Conservation (phyloP, 2,797 vertebrate genomes). For the Otolemur crassicaudatus region DNA sequence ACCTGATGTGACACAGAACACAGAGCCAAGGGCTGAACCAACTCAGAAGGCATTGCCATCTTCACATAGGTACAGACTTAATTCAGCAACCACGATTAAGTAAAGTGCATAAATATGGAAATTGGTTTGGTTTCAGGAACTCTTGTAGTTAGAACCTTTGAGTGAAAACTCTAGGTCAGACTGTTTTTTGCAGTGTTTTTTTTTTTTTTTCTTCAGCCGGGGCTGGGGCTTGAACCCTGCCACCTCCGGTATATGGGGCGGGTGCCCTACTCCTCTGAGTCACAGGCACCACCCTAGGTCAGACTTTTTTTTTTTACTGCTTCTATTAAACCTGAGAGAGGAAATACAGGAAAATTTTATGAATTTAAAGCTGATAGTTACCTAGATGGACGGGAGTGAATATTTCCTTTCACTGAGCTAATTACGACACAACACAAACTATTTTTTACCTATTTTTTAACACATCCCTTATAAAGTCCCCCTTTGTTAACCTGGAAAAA, state of each 20-base stretch:
- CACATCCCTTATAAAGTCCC: not conserved
- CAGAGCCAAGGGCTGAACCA: slow-evolving; percentile 94
- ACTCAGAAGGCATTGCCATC: slow-evolving; percentile 96
- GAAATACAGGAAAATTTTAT: not conserved
- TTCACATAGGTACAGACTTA: slow-evolving; percentile 95
- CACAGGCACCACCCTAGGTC: no score
- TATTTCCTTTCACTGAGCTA: slow-evolving; percentile 52
- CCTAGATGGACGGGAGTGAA: not conserved
- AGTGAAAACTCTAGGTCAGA: slow-evolving; percentile 61
- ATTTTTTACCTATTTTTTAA: slow-evolving; percentile 41
- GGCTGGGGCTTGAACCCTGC: no score
- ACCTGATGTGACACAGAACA: slow-evolving; percentile 94
- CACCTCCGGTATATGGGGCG: no score
- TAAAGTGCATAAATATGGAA: slow-evolving; percentile 80
- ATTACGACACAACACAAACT: not conserved
- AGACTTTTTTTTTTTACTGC: not conserved
- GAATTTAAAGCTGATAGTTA: slow-evolving; percentile 27
- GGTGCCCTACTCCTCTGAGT: no score
- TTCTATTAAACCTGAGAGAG: slow-evolving; percentile 52
- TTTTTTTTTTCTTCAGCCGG: no score
- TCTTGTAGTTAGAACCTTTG: slow-evolving; percentile 57
- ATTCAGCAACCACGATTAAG: slow-evolving; percentile 87
- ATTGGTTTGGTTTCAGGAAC: slow-evolving; percentile 46
- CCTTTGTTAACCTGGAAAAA: not conserved
- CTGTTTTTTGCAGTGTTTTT: not conserved